These are phyloP conservation scores for Tetropium fuscum DNA, from an alignment of 2,888 invertebrate genomes.

Conservation along the genomic window DNA sequence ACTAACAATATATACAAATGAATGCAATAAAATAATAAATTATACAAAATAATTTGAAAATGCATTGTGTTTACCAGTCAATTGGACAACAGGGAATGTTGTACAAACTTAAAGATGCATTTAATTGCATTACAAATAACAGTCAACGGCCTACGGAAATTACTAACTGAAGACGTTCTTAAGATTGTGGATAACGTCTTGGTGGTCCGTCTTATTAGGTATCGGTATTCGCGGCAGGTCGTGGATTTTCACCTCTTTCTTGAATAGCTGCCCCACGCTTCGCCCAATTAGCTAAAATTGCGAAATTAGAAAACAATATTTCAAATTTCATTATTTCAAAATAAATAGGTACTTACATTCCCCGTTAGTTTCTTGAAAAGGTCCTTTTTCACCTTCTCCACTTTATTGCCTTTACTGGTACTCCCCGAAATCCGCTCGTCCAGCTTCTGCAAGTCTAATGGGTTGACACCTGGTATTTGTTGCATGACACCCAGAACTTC, in stretches of 20 bases:
- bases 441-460: conserved; percentile 83
- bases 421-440: conserved; percentile 83
- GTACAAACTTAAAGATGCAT: no score
- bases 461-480: conserved; percentile 86
- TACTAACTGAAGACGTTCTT: conserved; percentile 60
- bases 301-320: no score
- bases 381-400: conserved; percentile 92
- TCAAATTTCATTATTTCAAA: no score
- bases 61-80: no score
- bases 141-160: no score
- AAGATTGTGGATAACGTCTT: conserved; percentile 60
- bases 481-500: conserved; percentile 77
- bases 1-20: no score
- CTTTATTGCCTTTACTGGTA: conserved; percentile 79
- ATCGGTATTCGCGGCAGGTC: conserved; percentile 81
- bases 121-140: no score
- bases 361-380: conserved; percentile 90
- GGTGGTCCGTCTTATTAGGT: conserved; percentile 59
- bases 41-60: no score
- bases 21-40: no score
- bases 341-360: conserved; percentile 75
- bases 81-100: no score
- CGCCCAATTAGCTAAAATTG: conserved; percentile 82
- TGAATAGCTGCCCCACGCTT: conserved; percentile 89
- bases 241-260: conserved; percentile 87